phyloP scores from a whole-genome alignment of 2,797 vertebrate species.

The Chiroxiphia lanceolata region DNA sequence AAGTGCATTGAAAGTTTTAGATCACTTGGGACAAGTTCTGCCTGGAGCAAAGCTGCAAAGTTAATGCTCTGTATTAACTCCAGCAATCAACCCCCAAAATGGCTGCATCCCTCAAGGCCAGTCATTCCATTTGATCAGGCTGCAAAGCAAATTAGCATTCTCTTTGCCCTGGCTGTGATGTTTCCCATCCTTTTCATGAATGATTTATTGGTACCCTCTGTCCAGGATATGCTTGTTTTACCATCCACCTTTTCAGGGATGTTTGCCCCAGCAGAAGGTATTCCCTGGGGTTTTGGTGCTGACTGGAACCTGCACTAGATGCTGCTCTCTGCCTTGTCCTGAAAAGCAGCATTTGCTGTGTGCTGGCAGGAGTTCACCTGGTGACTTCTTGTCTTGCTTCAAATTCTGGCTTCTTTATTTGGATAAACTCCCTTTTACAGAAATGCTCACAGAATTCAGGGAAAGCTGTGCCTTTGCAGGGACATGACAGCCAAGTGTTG shows the following conservation, averaged over 20 bases:
- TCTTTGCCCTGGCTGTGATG: conserved; percentile 57
- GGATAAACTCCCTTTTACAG: background rate
- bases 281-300: conserved; percentile 8
- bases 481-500: background rate
- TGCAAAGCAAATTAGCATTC: conserved; percentile 66
- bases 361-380: background rate
- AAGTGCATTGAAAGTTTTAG: conserved; percentile 69
- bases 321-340: background rate
- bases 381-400: background rate
- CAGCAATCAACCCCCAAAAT: conserved; percentile 67
- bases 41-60: conserved; percentile 72
- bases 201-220: conserved; percentile 59
- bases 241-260: conserved; percentile 32
- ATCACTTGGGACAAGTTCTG: conserved; percentile 71
- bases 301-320: background rate
- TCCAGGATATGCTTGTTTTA: conserved; percentile 40
- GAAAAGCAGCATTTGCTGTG: background rate
- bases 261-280: conserved; percentile 34
- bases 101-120: conserved; percentile 67
- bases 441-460: background rate
- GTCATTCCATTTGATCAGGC: conserved; percentile 65
- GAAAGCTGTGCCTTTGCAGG: background rate
- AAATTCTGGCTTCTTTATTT: background rate
- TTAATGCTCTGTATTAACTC: conserved; percentile 73
- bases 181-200: conserved; percentile 67